Evolutionary conservation across 2,797 vertebrate species (phyloP).

Genomic region (Falco novaeseelandiae): DNA sequence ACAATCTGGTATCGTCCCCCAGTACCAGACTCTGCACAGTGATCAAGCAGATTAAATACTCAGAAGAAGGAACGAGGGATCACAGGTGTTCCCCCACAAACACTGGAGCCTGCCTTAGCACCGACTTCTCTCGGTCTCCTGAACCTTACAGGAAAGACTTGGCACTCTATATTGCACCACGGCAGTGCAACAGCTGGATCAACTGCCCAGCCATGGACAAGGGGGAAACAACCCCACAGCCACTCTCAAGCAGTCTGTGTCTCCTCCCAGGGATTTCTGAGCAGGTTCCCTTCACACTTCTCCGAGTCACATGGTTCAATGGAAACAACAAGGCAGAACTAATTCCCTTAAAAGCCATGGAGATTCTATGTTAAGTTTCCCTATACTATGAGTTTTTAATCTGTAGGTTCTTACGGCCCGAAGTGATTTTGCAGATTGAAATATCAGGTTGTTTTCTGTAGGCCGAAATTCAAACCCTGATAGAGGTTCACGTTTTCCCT

Average conservation of each 20-base stretch:
- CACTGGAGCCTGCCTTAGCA: not conserved
- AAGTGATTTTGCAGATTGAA: not conserved
- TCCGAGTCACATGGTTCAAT: not conserved
- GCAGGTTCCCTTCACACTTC: not conserved
- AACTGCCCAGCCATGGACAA: not conserved
- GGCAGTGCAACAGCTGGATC: not conserved
- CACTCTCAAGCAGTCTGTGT: not conserved
- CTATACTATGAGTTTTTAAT: not conserved
- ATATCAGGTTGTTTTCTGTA: not conserved
- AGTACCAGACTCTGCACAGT: not conserved
- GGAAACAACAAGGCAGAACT: not conserved
- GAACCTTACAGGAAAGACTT: not conserved
- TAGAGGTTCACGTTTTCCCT: not conserved
- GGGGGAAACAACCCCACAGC: not conserved
- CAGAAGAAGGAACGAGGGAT: not conserved
- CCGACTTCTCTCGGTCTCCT: not conserved
- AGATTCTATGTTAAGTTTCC: not conserved
- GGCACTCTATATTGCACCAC: not conserved
- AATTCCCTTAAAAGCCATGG: not conserved
- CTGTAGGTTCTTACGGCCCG: not conserved
- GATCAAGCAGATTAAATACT: not conserved
- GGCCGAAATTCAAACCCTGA: not conserved
- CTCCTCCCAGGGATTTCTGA: not conserved
- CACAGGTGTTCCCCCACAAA: not conserved
- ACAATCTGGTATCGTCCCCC: not conserved